Evolutionary conservation across 2,113 vertebrate species (phyloP).

Genomic region (Siphamia tubifer): DNA sequence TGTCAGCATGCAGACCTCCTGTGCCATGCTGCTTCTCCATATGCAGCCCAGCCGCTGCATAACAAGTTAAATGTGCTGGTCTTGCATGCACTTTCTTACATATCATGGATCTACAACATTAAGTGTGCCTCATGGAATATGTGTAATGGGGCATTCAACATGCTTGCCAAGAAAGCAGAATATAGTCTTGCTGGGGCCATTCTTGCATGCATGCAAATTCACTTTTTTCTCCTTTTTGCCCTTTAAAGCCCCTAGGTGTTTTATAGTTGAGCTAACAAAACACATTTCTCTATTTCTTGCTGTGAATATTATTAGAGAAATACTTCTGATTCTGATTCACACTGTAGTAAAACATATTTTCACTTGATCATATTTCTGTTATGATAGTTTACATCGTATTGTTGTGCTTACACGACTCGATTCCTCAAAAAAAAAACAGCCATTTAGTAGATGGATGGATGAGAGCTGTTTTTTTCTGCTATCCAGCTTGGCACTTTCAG

Average conservation of each 20-base stretch:
- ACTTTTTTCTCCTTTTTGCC: slow-evolving; percentile 16
- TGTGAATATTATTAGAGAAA: background rate
- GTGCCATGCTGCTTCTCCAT: background rate
- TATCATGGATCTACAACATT: slow-evolving; percentile 39
- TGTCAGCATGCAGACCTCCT: background rate
- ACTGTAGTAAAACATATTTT: background rate
- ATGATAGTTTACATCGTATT: too few relatives aligned
- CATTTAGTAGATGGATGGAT: background rate
- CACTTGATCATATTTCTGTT: background rate
- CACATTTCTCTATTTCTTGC: slow-evolving; percentile 6
- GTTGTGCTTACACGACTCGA: background rate
- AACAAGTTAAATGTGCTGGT: slow-evolving; percentile 18
- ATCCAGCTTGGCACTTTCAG: slow-evolving; percentile 94
- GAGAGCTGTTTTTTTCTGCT: slow-evolving; percentile 26
- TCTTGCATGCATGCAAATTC: slow-evolving; percentile 52
- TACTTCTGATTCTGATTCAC: background rate
- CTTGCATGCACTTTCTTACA: slow-evolving; percentile 28
- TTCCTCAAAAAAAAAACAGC: background rate
- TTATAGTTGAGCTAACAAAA: slow-evolving; percentile 28
- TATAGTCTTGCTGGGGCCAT: slow-evolving; percentile 7
- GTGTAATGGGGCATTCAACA: slow-evolving; percentile 17
- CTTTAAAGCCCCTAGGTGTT: slow-evolving; percentile 1
- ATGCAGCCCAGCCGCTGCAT: slow-evolving; percentile 2
- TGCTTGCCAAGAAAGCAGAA: slow-evolving; percentile 33
- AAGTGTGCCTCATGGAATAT: slow-evolving; percentile 31